Percentiles rank a stretch among this genome's conserved stretches.
phyloP scores from a whole-genome alignment of 2,888 invertebrate species.

The Dolichopus griseipennis region DNA sequence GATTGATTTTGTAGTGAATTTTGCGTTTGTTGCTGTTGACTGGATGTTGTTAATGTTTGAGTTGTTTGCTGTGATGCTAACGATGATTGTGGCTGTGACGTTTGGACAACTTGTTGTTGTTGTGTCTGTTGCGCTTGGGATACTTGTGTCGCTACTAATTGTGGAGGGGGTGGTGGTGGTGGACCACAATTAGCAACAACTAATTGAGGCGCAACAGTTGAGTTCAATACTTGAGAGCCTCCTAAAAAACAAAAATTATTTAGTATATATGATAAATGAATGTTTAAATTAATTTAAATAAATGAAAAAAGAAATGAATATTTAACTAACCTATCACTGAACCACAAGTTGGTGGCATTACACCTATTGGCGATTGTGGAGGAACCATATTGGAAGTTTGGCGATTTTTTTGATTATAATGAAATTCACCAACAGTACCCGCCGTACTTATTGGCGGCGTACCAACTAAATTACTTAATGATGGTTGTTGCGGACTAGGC shows the following conservation, averaged over 20 bases:
- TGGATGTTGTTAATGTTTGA: conserved; percentile 18
- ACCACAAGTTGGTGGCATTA: conserved; percentile 26
- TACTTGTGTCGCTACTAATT: conserved; percentile 23
- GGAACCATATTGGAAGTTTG: conserved; percentile 46
- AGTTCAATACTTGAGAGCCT: not conserved
- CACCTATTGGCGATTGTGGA: conserved; percentile 35
- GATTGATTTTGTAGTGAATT: conserved; percentile 21
- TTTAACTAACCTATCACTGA: conserved; percentile 10
- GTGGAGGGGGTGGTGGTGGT: conserved; percentile 27
- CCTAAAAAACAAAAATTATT: conserved; percentile 4
- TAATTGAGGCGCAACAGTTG: conserved; percentile 16
- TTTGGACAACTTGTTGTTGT: conserved; percentile 28
- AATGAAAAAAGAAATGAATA: not conserved
- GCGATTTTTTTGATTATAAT: conserved; percentile 31
- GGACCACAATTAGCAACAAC: conserved; percentile 26
- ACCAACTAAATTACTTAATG: conserved; percentile 25
- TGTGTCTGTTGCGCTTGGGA: conserved; percentile 28
- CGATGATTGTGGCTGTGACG: conserved; percentile 27
- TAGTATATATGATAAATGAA: not conserved
- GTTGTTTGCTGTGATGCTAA: conserved; percentile 22
- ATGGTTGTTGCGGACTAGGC: conserved; percentile 41
- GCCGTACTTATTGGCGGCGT: conserved; percentile 21
- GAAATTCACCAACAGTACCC: conserved; percentile 21
- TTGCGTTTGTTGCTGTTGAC: conserved; percentile 29
- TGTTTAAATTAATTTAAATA: not conserved